These are phyloP conservation scores for Ichneumoninae sp. DNA, from an alignment of 2,888 invertebrate species.

Conservation along the genomic window DNA sequence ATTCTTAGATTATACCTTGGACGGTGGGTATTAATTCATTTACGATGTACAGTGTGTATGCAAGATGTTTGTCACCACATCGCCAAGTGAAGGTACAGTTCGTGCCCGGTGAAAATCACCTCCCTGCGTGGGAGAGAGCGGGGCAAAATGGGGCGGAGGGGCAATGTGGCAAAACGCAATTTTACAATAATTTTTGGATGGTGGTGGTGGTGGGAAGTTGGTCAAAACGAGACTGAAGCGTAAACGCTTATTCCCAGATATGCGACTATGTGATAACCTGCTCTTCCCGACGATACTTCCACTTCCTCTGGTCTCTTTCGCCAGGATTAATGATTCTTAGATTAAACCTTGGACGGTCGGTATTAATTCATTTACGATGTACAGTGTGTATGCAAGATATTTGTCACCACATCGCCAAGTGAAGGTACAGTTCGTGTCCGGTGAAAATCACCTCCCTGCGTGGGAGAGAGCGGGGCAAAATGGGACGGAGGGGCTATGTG, in stretches of 20 bases:
- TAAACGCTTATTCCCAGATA: too few species aligned
- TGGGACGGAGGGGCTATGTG: too few species aligned
- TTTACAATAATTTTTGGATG: too few species aligned
- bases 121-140: background rate
- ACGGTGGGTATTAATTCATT: slow-evolving; percentile 36
- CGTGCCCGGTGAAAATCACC: background rate
- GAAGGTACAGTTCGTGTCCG: background rate
- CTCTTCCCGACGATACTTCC: background rate
- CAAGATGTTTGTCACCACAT: background rate
- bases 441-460: background rate
- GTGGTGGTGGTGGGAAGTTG: too few species aligned
- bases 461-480: background rate
- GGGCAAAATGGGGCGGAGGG: too few species aligned
- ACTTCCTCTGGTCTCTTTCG: slow-evolving; percentile 9
- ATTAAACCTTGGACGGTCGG: slow-evolving; percentile 23
- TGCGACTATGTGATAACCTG: background rate
- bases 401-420: background rate
- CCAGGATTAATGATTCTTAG: slow-evolving; percentile 18
- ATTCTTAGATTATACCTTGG: slow-evolving; percentile 27
- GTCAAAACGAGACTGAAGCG: too few species aligned
- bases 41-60: background rate
- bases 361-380: slow-evolving; percentile 30
- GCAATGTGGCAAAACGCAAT: too few species aligned
- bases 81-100: background rate
- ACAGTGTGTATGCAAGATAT: background rate